Percentiles rank a stretch among this genome's conserved stretches.
These are phyloP conservation scores for Siniperca chuatsi DNA, from an alignment of 2,113 vertebrate species.

Conservation along the genomic window DNA sequence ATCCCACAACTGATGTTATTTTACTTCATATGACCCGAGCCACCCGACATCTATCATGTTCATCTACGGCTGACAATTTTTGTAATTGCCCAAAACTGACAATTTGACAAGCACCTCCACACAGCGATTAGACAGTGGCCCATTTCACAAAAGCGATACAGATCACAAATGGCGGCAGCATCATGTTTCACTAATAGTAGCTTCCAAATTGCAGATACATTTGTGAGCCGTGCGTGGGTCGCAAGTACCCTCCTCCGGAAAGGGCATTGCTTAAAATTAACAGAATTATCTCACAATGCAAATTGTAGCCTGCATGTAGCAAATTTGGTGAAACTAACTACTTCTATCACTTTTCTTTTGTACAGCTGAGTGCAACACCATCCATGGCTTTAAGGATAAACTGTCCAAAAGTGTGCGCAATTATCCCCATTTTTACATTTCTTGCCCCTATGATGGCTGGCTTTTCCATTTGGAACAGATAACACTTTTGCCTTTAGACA, in stretches of 20 bases:
- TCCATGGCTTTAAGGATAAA: neutral
- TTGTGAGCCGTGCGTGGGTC: neutral
- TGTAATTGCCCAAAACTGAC: neutral
- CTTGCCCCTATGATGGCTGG: neutral
- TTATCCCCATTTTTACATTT: neutral
- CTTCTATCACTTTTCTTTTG: neutral
- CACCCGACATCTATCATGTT: conserved; percentile 7
- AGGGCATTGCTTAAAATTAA: neutral
- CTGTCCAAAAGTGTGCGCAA: neutral
- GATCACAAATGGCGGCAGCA: neutral
- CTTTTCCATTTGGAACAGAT: neutral
- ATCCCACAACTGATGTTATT: conserved; percentile 38
- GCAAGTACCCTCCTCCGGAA: no score
- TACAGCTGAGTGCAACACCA: no score
- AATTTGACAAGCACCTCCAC: neutral
- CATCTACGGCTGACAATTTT: neutral
- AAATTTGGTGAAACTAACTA: neutral
- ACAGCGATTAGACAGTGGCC: neutral
- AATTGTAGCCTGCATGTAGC: neutral
- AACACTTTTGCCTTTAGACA: neutral
- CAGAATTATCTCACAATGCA: neutral
- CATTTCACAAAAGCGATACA: neutral
- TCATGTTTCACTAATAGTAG: neutral
- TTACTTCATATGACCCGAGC: conserved; percentile 14
- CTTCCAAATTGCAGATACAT: neutral